These are phyloP conservation scores for Sepioteuthis lessoniana DNA, from an alignment of 2,888 invertebrate genomes.

Conservation along the genomic window DNA sequence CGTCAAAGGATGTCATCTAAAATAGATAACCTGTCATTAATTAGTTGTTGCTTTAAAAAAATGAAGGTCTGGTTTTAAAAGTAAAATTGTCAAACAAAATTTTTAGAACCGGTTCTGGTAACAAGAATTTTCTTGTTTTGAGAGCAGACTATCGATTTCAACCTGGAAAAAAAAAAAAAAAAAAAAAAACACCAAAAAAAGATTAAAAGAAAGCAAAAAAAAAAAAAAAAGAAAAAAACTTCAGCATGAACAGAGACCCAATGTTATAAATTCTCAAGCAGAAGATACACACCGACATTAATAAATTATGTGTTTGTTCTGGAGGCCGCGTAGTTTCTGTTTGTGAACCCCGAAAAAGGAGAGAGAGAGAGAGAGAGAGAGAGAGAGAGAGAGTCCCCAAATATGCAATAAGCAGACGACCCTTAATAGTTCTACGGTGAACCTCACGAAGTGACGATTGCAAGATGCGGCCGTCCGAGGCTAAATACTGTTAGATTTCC, in stretches of 20 bases:
- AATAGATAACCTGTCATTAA: neutral
- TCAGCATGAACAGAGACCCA: neutral
- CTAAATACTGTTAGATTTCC: slow-evolving; percentile 47
- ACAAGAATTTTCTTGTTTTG: neutral
- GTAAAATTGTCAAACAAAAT: too few relatives aligned
- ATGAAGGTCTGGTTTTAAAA: neutral
- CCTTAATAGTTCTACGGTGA: slow-evolving; percentile 25
- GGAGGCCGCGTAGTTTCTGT: slow-evolving; percentile 16
- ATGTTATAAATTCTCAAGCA: neutral
- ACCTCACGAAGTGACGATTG: slow-evolving; percentile 53
- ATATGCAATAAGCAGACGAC: slow-evolving; percentile 48
- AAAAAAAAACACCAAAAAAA: neutral
- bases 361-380: neutral
- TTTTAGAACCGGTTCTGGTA: neutral
- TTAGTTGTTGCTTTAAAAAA: too few relatives aligned
- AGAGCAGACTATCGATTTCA: neutral
- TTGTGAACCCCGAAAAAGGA: slow-evolving; percentile 34
- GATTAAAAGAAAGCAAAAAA: neutral
- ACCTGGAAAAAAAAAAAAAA: neutral
- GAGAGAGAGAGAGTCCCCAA: neutral
- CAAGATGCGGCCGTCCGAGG: slow-evolving; percentile 49
- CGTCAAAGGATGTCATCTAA: neutral
- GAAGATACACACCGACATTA: neutral
- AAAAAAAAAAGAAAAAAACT: neutral
- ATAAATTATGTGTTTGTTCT: slow-evolving; percentile 48